Base-by-base conservation (phyloP, 2,888 invertebrate genomes). In the Euplexia lucipara region DNA sequence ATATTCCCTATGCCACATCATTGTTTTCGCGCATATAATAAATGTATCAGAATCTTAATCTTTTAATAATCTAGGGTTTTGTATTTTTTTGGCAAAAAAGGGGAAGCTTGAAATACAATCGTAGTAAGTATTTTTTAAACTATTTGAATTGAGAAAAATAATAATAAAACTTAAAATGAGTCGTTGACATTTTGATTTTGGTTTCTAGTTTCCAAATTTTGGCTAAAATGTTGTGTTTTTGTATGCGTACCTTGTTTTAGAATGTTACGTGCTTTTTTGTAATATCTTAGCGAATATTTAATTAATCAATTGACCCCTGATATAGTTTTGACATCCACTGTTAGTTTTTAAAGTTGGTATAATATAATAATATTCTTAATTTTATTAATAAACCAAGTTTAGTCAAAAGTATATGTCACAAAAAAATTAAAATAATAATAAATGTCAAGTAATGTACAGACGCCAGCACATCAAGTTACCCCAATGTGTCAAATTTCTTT, bases 11-110 rank as follows among this genome's bases (percentile, higher is more conserved):
- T 60, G 51, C 48, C 71, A 73, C 48, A 62, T 63, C 70, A 69
- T 68, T 65, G 51, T 63, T 70, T 80, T 49, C 73, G 74, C 60
- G 69, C 82, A 80, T 77, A 71, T 67, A 53, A 78, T 79, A 70
- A 76, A 83, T 83, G 70, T 56, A 75, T 83, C 71, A 72, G 53
- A 53, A 63, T 74, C 49, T 58, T 37, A 39, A 59, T 44, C 6
- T 14, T 30, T 42, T 35, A 42, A 20, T 64, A 45, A 39, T 75
- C 26, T 26, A 77, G 72, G 73, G 73, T 41, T 2, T 37, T 57
- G 72, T 52, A 34, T 5, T 42, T 42, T 26, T 34, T 54, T 6
- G 5, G 35, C 12, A 18, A 2, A 30, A 26, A 26, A 26, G 26
- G 5, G 26, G 26, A 26, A 26, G 2, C 2, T 26, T 26, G 26